Base-by-base conservation (phyloP, 1,140 invertebrate species). In the Helicoverpa armigera region DNA sequence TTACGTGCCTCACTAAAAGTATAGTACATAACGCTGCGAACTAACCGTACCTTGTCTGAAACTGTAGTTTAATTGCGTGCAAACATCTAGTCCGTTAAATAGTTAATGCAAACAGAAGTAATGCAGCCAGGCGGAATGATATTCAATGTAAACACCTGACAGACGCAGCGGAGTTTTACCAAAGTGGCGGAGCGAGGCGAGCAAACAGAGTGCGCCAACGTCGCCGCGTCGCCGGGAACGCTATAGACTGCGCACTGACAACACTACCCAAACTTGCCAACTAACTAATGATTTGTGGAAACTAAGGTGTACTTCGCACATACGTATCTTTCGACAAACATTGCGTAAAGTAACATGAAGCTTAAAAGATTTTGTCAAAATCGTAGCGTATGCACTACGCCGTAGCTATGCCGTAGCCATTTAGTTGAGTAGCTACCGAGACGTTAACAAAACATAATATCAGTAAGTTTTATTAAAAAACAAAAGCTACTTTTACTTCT, bases 131-230 rank as follows among this genome's bases (percentile, higher is more conserved):
- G 80, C 80, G 54, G 85, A 85, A 88, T 92, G 88, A 91, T 87
- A 86, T 89, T 87, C 83, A 82, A 23, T 85, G 87, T 87, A 91
- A 91, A 93, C 89, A 91, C 83, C 87, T 91, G 90, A 89, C 91
- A 90, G 81, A 86, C 80, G 86, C 87, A 87, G 74, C 61, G 85
- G 77, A 87, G 82, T 85, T 82, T 86, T 86, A 82, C 83, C 77
- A 86, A 83, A 89, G 85, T 88, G 87, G 83, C 76, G 76, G 61
- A 80, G 61, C 67, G 85, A 54, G 56, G 74, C 76, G 69, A 56
- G 84, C 82, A 88, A 89, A 88, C 83, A 86, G 5, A 31, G 51
- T 70, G 75, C 56, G 80, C 74, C 7, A 65, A 35, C 63, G 63
- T 54, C 67, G 79, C 50, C 18, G 43, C 63, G 63, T 54, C 67